Evolutionary conservation across 1,140 invertebrate genomes (phyloP), one percentile per base, ranked within the genome.

Genomic region (Himalopsyche phryganea): DNA sequence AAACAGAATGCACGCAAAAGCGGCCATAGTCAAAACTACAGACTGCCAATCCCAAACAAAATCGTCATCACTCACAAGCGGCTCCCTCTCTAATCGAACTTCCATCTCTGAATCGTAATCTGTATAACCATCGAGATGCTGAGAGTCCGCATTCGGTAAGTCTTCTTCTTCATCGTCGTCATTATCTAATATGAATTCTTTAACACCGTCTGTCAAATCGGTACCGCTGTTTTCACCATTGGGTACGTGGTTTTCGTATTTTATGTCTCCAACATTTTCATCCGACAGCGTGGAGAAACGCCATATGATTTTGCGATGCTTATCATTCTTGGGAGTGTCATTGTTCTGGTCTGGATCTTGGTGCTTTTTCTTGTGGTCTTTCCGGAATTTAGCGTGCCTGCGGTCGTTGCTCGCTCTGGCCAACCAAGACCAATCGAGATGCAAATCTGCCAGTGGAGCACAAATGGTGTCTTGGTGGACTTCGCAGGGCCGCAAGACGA

Each of bases 401-500:
- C 49, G 35, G 9, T 15, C 17, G 42, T 48, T 40, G 33, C 47
- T 38, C 20, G 45, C 69, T 40, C 61, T 62, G 40, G 42, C 20
- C 11, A 73, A 67, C 51, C 77, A 78, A 36, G 80, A 79, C 67
- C 79, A 81, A 66, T 79, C 77, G 42, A 83, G 72, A 48, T 78
- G 71, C 42, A 85, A 72, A 45, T 82, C 78, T 14, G 77, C 79
- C 2, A 86, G 68, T 1, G 82, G 78, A 3, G 81, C 82, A 73
- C 85, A 86, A 40, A 81, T 71, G 0, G 85, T 83, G 69, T 87
- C 84, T 20, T 80, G 70, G 69, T 86, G 81, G 6, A 82, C 67
- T 28, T 82, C 79, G 68, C 85, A 87, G 32, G 84, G 84, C 50
- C 77, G 77, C 17, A 82, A 62, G 5, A 85, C 83, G n/a, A 83